These are phyloP conservation scores for Athalia circularis DNA, from an alignment of 2,888 invertebrate genomes.

Conservation along the genomic window DNA sequence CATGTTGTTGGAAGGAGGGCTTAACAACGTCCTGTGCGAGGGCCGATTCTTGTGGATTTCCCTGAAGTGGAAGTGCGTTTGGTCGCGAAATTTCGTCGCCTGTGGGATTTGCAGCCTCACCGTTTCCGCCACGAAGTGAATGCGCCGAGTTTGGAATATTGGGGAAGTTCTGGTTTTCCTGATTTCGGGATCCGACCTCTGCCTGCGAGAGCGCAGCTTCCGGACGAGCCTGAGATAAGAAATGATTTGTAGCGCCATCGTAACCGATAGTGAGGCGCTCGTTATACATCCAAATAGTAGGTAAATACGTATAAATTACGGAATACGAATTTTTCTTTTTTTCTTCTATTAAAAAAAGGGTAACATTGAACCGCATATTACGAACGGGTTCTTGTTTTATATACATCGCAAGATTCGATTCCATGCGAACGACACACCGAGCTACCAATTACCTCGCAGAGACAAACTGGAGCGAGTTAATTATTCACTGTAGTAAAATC, in stretches of 20 bases:
- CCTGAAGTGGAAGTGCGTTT: slow-evolving; percentile 31
- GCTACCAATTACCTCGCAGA: no score
- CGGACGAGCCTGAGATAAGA: slow-evolving; percentile 31
- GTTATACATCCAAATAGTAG: neutral
- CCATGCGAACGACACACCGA: no score
- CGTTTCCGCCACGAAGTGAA: slow-evolving; percentile 24
- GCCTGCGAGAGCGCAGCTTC: slow-evolving; percentile 28
- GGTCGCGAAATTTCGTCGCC: slow-evolving; percentile 33
- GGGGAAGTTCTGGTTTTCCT: slow-evolving; percentile 43
- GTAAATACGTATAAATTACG: neutral
- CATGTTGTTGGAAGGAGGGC: slow-evolving; percentile 23
- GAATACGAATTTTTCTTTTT: no score
- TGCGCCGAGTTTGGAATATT: slow-evolving; percentile 6
- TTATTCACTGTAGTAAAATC: neutral
- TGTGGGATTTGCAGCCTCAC: slow-evolving; percentile 42
- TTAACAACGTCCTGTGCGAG: slow-evolving; percentile 36
- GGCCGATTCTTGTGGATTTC: slow-evolving; percentile 13
- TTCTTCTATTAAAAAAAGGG: no score
- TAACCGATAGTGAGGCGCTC: neutral
- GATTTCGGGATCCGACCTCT: slow-evolving; percentile 41
- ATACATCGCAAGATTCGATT: no score
- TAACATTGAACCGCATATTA: no score
- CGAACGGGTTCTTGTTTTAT: no score
- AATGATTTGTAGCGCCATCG: slow-evolving; percentile 15
- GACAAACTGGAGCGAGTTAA: neutral